Percentiles rank a stretch among this genome's conserved stretches.
These are phyloP conservation scores for Poicephalus meyeri DNA, from an alignment of 2,113 vertebrate species.

Conservation along the genomic window DNA sequence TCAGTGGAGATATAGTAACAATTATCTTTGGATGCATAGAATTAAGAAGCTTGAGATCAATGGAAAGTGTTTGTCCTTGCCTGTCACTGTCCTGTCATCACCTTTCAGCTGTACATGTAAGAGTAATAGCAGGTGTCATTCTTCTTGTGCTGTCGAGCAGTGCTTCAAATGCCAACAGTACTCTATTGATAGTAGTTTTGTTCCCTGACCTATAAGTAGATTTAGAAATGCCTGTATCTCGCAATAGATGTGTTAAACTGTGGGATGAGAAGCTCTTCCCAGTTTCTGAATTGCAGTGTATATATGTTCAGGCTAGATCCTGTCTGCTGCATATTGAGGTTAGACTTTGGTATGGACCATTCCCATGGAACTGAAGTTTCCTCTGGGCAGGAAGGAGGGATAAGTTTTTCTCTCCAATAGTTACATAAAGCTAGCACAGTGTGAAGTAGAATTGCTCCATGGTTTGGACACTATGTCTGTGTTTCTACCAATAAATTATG, in stretches of 20 bases:
- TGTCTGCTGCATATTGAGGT: not conserved
- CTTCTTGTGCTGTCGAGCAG: not conserved
- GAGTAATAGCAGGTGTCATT: not conserved
- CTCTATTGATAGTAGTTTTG: not conserved
- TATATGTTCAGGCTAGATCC: not conserved
- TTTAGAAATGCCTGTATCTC: not conserved
- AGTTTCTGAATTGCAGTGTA: accelerated
- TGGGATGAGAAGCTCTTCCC: not conserved
- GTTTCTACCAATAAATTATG: slow-evolving; percentile 15
- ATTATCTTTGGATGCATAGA: not conserved
- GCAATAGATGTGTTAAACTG: not conserved
- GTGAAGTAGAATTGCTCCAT: not conserved
- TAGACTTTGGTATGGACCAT: not conserved
- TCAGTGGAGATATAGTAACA: not conserved
- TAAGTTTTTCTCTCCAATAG: not conserved
- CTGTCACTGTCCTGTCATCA: not conserved
- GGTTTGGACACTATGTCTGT: not conserved
- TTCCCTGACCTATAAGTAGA: not conserved
- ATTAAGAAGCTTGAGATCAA: not conserved
- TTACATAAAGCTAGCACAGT: not conserved
- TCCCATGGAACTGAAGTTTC: not conserved
- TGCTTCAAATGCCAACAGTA: not conserved
- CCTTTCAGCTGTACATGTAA: accelerated
- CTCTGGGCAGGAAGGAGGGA: not conserved
- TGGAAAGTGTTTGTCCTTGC: not conserved